These are phyloP conservation scores for Epistrophe grossulariae DNA, from an alignment of 2,888 invertebrate species.

Conservation along the genomic window DNA sequence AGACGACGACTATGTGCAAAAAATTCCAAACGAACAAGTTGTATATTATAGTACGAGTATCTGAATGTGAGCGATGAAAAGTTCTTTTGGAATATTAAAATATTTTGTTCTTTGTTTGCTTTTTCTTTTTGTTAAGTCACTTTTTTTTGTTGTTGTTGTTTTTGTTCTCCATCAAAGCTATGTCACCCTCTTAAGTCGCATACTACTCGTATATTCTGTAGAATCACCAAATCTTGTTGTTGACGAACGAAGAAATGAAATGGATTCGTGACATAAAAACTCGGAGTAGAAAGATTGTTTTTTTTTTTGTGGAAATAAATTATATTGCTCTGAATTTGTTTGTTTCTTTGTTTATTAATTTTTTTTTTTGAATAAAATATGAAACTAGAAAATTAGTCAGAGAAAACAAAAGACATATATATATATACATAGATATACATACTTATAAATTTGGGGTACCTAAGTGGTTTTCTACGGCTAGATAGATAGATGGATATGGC, in stretches of 20 bases:
- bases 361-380: conserved; percentile 44
- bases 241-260: conserved; percentile 62
- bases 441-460: background rate
- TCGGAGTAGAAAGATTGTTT: conserved; percentile 38
- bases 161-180: conserved; percentile 29
- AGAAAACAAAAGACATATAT: conserved; percentile 46
- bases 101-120: conserved; percentile 48
- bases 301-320: conserved; percentile 63
- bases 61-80: conserved; percentile 44
- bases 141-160: conserved; percentile 12
- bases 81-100: conserved; percentile 72
- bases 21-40: conserved; percentile 41
- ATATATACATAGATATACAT: no score
- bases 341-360: conserved; percentile 54
- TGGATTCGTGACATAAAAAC: conserved; percentile 68
- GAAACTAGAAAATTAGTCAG: conserved; percentile 73
- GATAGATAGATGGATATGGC: conserved; percentile 11
- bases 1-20: conserved; percentile 41
- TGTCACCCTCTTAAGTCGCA: conserved; percentile 47
- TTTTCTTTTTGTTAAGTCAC: conserved; percentile 7
- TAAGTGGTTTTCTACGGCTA: conserved; percentile 21
- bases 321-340: conserved; percentile 70
- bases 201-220: background rate
- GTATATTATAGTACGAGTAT: background rate
- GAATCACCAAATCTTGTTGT: conserved; percentile 37